phyloP scores from a whole-genome alignment of 2,797 vertebrate species.

The Coregonus ussuriensis region DNA sequence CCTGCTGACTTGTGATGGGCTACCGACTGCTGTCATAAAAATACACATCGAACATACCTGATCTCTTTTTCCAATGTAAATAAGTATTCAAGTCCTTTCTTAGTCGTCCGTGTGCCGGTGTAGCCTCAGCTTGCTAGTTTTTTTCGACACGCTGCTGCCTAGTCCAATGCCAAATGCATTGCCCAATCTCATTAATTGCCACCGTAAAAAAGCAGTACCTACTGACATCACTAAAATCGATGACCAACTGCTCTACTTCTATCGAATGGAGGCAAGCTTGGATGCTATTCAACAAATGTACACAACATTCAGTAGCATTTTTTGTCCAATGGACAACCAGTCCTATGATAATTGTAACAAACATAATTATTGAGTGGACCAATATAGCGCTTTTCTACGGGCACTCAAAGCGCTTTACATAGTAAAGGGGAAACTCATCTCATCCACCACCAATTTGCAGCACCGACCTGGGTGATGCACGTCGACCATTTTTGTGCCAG shows the following conservation, averaged over 20 bases:
- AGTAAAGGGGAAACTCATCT: no score
- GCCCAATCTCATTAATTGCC: slow-evolving; percentile 59
- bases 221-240: slow-evolving; percentile 21
- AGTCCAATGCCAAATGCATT: background rate
- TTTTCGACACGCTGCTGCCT: background rate
- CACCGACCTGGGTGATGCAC: no score
- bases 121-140: background rate
- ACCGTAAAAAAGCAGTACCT: slow-evolving; percentile 50
- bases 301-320: background rate
- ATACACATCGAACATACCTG: background rate
- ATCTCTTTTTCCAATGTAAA: background rate
- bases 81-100: background rate
- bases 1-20: background rate
- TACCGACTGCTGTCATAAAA: background rate
- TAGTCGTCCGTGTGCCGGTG: background rate
- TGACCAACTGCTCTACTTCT: background rate
- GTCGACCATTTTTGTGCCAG: no score
- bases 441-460: no score
- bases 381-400: no score
- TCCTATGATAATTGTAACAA: background rate
- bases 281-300: background rate
- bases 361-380: background rate
- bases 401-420: no score
- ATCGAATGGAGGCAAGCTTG: background rate
- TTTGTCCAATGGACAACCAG: no score